phyloP scores from a whole-genome alignment of 2,888 invertebrate species.

The Polyploca ridens region DNA sequence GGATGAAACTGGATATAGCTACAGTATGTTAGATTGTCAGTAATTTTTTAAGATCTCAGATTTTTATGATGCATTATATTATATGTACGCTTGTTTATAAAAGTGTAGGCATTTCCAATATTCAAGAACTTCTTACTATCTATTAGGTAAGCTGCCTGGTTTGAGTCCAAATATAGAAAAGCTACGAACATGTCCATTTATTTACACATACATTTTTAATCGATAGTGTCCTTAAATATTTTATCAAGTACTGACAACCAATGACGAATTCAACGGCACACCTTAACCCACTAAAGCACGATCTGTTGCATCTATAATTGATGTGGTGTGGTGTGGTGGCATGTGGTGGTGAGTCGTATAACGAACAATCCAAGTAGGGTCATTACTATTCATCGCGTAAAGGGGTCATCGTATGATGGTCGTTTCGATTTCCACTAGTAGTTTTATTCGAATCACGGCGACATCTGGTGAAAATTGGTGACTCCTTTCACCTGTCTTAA shows the following conservation, averaged over 20 bases:
- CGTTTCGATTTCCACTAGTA: slow-evolving; percentile 62
- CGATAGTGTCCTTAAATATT: slow-evolving; percentile 20
- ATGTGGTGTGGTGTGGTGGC: slow-evolving; percentile 28
- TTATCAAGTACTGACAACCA: slow-evolving; percentile 20
- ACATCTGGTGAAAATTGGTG: slow-evolving; percentile 12
- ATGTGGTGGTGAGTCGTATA: slow-evolving; percentile 34
- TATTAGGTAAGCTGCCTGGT: no score
- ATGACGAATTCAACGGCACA: slow-evolving; percentile 36
- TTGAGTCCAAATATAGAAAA: background rate
- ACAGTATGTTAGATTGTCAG: no score
- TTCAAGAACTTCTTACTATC: no score
- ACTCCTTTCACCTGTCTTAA: background rate
- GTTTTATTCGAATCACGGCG: slow-evolving; percentile 33
- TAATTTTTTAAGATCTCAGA: no score
- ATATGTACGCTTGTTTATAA: no score
- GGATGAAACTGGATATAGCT: no score
- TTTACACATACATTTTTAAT: no score
- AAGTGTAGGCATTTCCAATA: no score
- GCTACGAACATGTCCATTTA: background rate
- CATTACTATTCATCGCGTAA: slow-evolving; percentile 76
- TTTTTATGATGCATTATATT: no score
- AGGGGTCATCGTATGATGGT: slow-evolving; percentile 57
- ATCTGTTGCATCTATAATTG: slow-evolving; percentile 42
- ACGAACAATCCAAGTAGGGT: slow-evolving; percentile 65
- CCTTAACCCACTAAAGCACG: slow-evolving; percentile 43